Base-by-base conservation (phyloP, 1,140 invertebrate species). In the Periplaneta americana region DNA sequence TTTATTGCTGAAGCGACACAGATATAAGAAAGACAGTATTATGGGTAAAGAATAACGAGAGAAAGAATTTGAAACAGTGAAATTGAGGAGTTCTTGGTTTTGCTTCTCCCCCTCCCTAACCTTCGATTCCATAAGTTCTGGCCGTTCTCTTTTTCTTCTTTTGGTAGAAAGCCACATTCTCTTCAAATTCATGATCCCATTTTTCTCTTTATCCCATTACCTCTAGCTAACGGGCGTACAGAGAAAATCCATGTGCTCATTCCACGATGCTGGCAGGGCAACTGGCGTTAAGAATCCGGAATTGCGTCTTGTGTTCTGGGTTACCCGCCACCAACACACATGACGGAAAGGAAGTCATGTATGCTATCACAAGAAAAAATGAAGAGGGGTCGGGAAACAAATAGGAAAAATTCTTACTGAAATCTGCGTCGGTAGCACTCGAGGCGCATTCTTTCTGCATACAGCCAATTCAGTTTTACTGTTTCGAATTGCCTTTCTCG, bases 141-240 rank as follows among this genome's bases (percentile, higher is more conserved):
- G 0, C 17, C 39, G 6, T 76, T 22, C 15, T 22, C 9, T 77
- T 36, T 77, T 33, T 31, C 33, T 77, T 33, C 32, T 77, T 77
- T 33, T 6, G n/a, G 31, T 13, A 22, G 32, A 77, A 77, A 77
- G n/a, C 31, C 33, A 28, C 75, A 77, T 77, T 77, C 75, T 33
- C 31, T 36, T 77, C 9, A 77, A 77, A 77, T 77, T 77, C 75
- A 77, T 34, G 75, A 77, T 34, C 31, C 31, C 6, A 77, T 77
- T 77, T 77, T 77, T 77, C 75, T 77, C 75, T 77, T 33, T 77
- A 77, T 10, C 75, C 32, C 75, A 77, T 33, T 33, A 33, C 75
- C 75, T 76, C 75, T 15, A 28, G 6, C 74, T 75, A 75, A 75
- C 74, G 74, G 74, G 74, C 75, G 17, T 34, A 77, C 32, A 36